Base-by-base conservation (phyloP, 2,888 invertebrate species). In the Deilephila porcellus region DNA sequence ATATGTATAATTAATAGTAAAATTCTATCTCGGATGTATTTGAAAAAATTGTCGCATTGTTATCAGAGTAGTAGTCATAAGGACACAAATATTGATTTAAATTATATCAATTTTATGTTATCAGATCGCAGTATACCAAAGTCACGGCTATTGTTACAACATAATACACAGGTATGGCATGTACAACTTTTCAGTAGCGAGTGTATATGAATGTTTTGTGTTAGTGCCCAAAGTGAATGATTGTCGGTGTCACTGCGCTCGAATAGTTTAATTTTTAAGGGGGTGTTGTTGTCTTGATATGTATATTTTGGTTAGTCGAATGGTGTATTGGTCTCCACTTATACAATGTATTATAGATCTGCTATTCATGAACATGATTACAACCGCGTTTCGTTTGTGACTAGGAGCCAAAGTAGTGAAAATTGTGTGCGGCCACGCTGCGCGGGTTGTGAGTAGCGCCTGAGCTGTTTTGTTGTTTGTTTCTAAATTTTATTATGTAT, bases 401-500 rank as follows among this genome's bases (percentile, higher is more conserved):
- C 45, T 1, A 17, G 79, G 89, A 91, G 91, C 91, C 90, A 91
- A 91, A 90, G 89, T 86, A 86, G 90, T 88, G 88, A 88, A 91
- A 90, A 89, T 89, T 83, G 82, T 81, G 85, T 83, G 84, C 86
- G 81, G 78, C 75, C 77, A 74, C 78, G 17, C n/a, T 83, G 84
- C 84, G 83, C 85, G 78, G 91, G 92, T 92, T 93, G 91, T 92
- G 91, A 91, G 83, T 89, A 88, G 86, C 85, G 5, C 7, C 83
- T 75, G 81, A 83, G 82, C 86, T 88, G 86, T 90, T 91, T 85
- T 88, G 90, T 91, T 93, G 83, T 88, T 90, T 87, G 86, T 87
- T 90, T 88, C 87, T 78, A 92, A 92, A 93, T 89, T 92, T 90
- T 92, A 92, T 91, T 86, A 84, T 84, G 81, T 85, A 87, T 88